Evolutionary conservation across 2,797 vertebrate species (phyloP), one percentile per base, ranked within the genome.

Genomic region (Xyrichtys novacula): DNA sequence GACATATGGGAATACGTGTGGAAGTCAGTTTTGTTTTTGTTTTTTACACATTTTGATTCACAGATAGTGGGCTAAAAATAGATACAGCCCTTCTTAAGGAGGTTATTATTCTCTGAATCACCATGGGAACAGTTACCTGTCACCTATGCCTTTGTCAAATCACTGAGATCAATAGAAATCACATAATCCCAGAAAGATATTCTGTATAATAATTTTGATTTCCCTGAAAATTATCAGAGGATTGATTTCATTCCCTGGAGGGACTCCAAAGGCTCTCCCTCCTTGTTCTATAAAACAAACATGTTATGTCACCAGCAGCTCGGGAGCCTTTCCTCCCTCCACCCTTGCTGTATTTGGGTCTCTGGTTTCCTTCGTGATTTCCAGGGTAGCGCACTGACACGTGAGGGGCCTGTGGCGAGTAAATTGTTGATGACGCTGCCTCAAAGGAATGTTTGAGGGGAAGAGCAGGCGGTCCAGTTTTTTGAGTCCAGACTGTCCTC

Each of bases 381-480:
- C 48, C 56, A 58, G 38, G 61, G 46, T 28, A 74, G 56, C 3
- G 31, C 12, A 4, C 46, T 0, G 71, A 80, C 84, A 80, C 50
- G 60, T 84, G 80, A 84, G 65, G 26, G 55, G 48, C 55, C 57
- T 69, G 57, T 36, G 5, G 65, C 31, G 12, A 23, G 65, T 50
- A 66, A 72, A 53, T 39, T 61, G 71, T 65, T 36, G 39, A 52
- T 86, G 85, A 88, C 59, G 34, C 31, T 65, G 83, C 49, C 49
- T 68, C 39, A 42, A 25, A 85, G 75, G 82, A 92, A 91, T 90
- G 83, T 76, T 61, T 50, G 17, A 70, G 50, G 57, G 62, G 60
- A 72, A 69, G 57, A 72, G 34, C 65, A 31, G 80, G 36, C 65
- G 31, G 65, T 68, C 61, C 29, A 26, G 53, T 52, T 49, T n/a